These are phyloP conservation scores for Oryzias dopingdopingensis DNA, from an alignment of 2,797 vertebrate genomes.

Conservation along the genomic window DNA sequence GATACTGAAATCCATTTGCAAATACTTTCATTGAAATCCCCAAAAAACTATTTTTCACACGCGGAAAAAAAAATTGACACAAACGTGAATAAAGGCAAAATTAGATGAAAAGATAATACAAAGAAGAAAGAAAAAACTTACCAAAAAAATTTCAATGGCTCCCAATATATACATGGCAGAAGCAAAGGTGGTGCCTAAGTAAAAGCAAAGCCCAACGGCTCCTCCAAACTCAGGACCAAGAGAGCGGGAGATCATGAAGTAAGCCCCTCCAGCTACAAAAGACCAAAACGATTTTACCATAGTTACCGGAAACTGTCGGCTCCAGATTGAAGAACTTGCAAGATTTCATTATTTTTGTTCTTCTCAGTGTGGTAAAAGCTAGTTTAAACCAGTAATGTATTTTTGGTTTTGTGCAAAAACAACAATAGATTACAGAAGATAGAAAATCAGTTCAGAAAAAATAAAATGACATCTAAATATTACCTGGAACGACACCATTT, in stretches of 20 bases:
- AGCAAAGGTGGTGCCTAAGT: slow-evolving; percentile 96
- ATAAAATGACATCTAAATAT: slow-evolving; percentile 18
- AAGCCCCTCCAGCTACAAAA: slow-evolving; percentile 91
- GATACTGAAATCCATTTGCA: too few species aligned
- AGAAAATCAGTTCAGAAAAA: background rate
- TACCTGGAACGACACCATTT: slow-evolving; percentile 98
- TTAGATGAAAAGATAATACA: background rate
- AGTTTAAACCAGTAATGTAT: too few species aligned
- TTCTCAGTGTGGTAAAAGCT: background rate
- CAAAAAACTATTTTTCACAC: too few species aligned
- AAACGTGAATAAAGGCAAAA: background rate
- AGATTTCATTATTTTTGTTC: background rate
- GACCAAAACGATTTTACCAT: slow-evolving; percentile 8
- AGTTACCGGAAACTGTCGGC: slow-evolving; percentile 20
- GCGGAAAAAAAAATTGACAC: too few species aligned
- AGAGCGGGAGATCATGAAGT: slow-evolving; percentile 99
- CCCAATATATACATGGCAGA: slow-evolving; percentile 98
- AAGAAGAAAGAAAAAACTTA: slow-evolving; percentile 66
- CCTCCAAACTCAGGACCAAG: slow-evolving; percentile 98
- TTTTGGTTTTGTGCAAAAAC: too few species aligned
- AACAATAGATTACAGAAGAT: background rate
- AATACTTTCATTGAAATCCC: too few species aligned
- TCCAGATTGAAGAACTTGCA: slow-evolving; percentile 15
- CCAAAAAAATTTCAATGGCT: slow-evolving; percentile 96
- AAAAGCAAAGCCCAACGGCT: slow-evolving; percentile 96